phyloP scores from a whole-genome alignment of 2,113 vertebrate genomes.

The Siniperca knerii region DNA sequence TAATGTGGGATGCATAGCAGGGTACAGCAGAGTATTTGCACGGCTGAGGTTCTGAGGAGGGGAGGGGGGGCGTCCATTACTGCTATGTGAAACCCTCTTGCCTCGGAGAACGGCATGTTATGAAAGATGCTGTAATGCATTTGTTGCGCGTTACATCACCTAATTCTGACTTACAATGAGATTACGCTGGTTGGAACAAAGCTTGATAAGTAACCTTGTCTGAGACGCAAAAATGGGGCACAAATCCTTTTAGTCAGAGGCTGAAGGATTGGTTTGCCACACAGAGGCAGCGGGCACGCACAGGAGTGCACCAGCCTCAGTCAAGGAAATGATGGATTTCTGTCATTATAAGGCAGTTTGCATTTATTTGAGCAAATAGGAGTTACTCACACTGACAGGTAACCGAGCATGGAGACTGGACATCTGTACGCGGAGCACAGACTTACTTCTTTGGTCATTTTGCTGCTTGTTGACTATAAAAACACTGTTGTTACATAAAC shows the following conservation, averaged over 20 bases:
- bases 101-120: conserved; percentile 59
- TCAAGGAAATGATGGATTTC: conserved; percentile 48
- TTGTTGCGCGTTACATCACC: conserved; percentile 76
- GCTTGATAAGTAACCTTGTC: conserved; percentile 77
- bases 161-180: conserved; percentile 77
- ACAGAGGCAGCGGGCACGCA: conserved; percentile 36
- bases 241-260: conserved; percentile 74
- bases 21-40: conserved; percentile 12
- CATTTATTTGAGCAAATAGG: conserved; percentile 37
- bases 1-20: conserved; percentile 34
- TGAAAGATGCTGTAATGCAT: conserved; percentile 76
- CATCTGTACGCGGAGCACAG: not conserved
- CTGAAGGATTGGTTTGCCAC: conserved; percentile 59
- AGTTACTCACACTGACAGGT: conserved; percentile 29
- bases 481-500: conserved; percentile 30
- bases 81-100: conserved; percentile 56
- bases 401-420: not conserved
- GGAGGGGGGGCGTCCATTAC: conserved; percentile 37
- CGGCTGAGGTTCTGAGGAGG: conserved; percentile 21
- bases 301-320: conserved; percentile 8
- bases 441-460: conserved; percentile 9
- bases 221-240: conserved; percentile 75
- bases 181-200: conserved; percentile 75
- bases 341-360: conserved; percentile 37
- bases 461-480: conserved; percentile 13